Percentiles rank a stretch among this genome's conserved stretches.
These are phyloP conservation scores for Micronycteris hirsuta DNA, from an alignment of 2,113 vertebrate genomes.

Conservation along the genomic window DNA sequence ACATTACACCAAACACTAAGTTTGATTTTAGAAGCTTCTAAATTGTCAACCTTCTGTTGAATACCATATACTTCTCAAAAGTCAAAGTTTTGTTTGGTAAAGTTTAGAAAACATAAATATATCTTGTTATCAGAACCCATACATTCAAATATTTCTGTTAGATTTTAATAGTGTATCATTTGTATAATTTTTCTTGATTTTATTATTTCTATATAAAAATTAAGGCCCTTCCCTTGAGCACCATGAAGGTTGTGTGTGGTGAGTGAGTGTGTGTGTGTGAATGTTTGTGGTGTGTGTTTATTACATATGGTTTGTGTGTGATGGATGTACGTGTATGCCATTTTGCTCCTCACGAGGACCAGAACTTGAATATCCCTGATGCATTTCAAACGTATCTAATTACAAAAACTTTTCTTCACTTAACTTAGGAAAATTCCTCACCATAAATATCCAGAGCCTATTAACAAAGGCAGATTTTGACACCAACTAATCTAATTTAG, in stretches of 20 bases:
- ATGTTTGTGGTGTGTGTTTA: neutral
- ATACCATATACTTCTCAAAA: neutral
- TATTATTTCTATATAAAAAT: neutral
- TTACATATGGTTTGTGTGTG: neutral
- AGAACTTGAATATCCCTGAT: neutral
- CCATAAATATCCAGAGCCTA: neutral
- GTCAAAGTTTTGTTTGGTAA: neutral
- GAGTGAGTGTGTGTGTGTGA: neutral
- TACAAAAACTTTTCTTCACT: neutral
- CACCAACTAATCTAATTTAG: neutral
- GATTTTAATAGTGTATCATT: neutral
- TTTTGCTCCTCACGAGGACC: neutral
- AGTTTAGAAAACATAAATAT: neutral
- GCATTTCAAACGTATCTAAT: neutral
- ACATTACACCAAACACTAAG: neutral
- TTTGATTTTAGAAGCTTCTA: neutral
- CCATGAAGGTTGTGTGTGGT: neutral
- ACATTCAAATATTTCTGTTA: neutral
- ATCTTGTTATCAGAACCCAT: neutral
- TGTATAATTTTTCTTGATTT: neutral
- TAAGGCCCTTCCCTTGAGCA: neutral
- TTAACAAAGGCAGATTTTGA: neutral
- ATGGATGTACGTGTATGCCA: accelerated
- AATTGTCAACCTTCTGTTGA: neutral
- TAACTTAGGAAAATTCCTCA: neutral